Base-by-base conservation (phyloP, 2,113 vertebrate genomes). In the Caloenas nicobarica region DNA sequence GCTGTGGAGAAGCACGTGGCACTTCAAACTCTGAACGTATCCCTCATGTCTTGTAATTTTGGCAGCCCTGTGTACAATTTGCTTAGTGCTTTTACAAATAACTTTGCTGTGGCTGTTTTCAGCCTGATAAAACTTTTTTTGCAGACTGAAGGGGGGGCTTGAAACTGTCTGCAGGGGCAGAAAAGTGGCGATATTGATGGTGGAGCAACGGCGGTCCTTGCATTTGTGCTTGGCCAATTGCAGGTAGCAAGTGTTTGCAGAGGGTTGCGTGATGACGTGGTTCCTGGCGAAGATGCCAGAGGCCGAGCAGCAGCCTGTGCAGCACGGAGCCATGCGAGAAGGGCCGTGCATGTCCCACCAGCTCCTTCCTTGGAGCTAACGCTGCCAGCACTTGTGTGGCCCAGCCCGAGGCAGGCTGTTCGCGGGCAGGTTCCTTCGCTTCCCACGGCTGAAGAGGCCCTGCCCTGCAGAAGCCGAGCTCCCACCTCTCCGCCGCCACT, bases 401-500 rank as follows among this genome's bases (percentile, higher is more conserved):
- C 18, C 36, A 42, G 40, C 36, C 88, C 10, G 4, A 66, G 48
- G 31, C 4, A 1, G 19, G 46, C 40, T 71, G 25, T 29, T 78
- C 3, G 2, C 5, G 42, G 54, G 40, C 90, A 70, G 50, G 51
- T 61, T 86, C 80, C 3, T 38, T 14, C 48, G 40, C 56, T 66
- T 57, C 33, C 61, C 34, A 0, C 16, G 1, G 4, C 33, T 42
- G 76, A 25, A 44, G 68, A 65, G 53, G 29, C 66, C 34, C 51
- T 78, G 70, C 40, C 46, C 74, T 60, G 88, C 82, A 34, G 90
- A 28, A 61, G 29, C 82, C 7, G 9, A 53, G 42, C 36, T 66
- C 60, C 44, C 0, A 0, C 53, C 58, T 76, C 42, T 22, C 19
- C 3, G 11, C 18, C 0, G 0, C 54, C 0, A 0, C 79, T 57